A percentile compares a stretch with the other conserved stretches of the same genome.
Evolutionary conservation across 2,113 vertebrate species (phyloP).

Genomic region (Rhodinocichla rosea): DNA sequence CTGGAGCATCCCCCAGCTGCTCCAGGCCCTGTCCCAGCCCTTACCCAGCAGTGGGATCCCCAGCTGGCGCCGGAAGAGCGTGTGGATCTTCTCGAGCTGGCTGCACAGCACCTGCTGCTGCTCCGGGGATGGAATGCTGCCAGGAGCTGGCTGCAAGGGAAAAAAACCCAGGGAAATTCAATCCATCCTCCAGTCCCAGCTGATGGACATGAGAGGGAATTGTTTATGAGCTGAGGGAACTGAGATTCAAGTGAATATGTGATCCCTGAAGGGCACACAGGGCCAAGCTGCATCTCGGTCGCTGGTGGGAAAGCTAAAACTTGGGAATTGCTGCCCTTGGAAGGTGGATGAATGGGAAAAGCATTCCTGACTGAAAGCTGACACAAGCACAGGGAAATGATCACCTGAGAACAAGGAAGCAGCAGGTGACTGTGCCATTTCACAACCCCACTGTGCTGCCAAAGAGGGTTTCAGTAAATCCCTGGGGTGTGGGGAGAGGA

Average conservation of each 20-base stretch:
- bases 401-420: background rate
- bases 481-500: background rate
- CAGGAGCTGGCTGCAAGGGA: constrained; percentile 83
- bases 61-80: constrained; percentile 91
- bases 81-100: constrained; percentile 90
- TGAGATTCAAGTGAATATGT: fast-evolving
- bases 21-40: background rate
- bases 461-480: background rate
- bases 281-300: background rate
- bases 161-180: background rate
- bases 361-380: background rate
- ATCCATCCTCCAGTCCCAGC: background rate
- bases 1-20: background rate
- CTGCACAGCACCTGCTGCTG: constrained; percentile 85
- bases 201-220: background rate
- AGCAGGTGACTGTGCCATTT: background rate
- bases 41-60: constrained; percentile 90
- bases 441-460: background rate
- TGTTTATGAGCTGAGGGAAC: background rate
- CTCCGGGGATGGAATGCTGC: constrained; percentile 81
- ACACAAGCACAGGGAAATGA: background rate
- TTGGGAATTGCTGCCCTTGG: background rate
- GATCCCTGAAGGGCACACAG: background rate
- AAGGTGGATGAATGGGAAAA: background rate
- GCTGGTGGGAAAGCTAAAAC: background rate